Evolutionary conservation across 2,888 invertebrate genomes (phyloP).

Genomic region (Drosophila helvetica): DNA sequence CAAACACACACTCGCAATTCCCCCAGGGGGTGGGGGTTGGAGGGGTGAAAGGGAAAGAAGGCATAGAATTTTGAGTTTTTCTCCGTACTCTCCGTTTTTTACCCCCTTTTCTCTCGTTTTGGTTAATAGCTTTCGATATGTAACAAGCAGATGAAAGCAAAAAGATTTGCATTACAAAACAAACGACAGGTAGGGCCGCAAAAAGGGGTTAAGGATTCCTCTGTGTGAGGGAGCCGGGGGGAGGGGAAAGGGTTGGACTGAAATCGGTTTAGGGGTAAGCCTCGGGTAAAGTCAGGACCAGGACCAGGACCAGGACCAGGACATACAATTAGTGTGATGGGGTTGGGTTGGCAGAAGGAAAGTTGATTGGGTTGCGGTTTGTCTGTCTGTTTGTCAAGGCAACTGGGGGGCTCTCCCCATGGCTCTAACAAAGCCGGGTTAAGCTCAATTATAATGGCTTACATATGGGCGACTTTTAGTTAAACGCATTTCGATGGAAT

Average conservation of each 20-base stretch:
- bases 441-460: constrained; percentile 49
- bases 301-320: background rate
- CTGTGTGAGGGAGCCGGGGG: background rate
- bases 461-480: constrained; percentile 27
- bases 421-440: constrained; percentile 24
- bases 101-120: constrained; percentile 29
- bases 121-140: constrained; percentile 77
- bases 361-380: constrained; percentile 63
- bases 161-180: constrained; percentile 78
- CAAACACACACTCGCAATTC: constrained; percentile 32
- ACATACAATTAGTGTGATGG: constrained; percentile 54
- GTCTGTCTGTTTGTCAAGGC: constrained; percentile 46
- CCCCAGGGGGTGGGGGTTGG: background rate
- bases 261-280: constrained; percentile 24
- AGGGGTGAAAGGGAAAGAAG: constrained; percentile 49
- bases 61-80: constrained; percentile 62
- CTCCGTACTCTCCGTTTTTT: constrained; percentile 1
- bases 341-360: constrained; percentile 38
- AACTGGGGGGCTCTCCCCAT: too few relatives aligned
- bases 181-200: constrained; percentile 62
- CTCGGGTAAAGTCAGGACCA: constrained; percentile 38
- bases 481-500: constrained; percentile 36
- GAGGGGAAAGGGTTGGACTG: background rate
- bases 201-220: background rate
- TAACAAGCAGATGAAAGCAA: constrained; percentile 79